These are phyloP conservation scores for Cygnus atratus DNA, from an alignment of 2,113 vertebrate species.

Conservation along the genomic window DNA sequence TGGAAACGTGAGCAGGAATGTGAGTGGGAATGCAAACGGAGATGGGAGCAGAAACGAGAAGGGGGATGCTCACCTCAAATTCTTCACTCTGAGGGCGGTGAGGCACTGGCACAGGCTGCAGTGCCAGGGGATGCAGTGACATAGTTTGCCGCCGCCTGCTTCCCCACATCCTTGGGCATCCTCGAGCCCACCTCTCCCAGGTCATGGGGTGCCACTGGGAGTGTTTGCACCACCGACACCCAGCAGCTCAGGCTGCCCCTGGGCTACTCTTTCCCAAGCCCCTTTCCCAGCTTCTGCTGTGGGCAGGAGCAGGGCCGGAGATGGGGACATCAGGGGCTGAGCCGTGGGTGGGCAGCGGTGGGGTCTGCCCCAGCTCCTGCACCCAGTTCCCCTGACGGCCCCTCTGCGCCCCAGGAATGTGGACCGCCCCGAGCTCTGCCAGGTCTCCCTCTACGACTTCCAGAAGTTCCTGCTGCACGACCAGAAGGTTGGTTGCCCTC, in stretches of 20 bases:
- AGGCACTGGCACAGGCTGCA: no score
- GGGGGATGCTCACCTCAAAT: no score
- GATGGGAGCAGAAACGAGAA: neutral
- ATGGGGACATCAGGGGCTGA: neutral
- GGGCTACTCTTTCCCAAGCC: neutral
- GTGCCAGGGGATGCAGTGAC: neutral
- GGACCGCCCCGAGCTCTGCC: constrained; percentile 84
- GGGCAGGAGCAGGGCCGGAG: neutral
- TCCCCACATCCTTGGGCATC: rapidly evolving
- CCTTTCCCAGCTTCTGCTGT: neutral
- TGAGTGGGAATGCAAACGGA: rapidly evolving
- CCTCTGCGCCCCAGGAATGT: constrained; percentile 74
- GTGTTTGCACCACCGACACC: neutral
- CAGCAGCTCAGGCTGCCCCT: neutral
- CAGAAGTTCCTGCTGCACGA: constrained; percentile 88
- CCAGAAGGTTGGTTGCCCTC: constrained; percentile 82
- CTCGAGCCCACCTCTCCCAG: rapidly evolving
- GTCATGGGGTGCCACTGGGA: neutral
- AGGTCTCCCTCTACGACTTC: constrained; percentile 87
- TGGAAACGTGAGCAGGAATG: rapidly evolving
- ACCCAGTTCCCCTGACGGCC: neutral
- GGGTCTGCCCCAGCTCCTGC: neutral
- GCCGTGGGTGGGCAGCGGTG: neutral
- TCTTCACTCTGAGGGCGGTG: no score
- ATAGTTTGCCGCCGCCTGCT: neutral